Conservation (phyloP, 2,888 invertebrate species). For the Vandiemenella viatica region DNA sequence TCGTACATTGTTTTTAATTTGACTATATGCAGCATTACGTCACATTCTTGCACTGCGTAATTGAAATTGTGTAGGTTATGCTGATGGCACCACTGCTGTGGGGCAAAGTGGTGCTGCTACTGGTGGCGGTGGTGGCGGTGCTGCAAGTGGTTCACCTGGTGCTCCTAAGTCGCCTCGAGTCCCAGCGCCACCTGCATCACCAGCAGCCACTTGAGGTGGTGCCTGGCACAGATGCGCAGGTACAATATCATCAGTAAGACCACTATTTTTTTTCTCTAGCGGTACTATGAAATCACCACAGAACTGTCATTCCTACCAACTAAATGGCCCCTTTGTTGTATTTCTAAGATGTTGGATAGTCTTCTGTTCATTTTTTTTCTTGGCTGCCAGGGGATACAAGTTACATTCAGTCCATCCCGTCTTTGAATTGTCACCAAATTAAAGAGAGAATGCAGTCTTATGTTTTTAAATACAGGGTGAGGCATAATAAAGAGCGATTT, state of each 20-base stretch:
- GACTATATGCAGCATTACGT: not conserved
- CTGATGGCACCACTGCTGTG: slow-evolving; percentile 19
- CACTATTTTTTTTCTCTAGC: not conserved
- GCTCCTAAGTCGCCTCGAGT: slow-evolving; percentile 22
- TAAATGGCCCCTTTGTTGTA: too few species aligned
- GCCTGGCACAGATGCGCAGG: not conserved
- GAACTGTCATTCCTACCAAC: too few species aligned
- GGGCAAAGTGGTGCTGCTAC: slow-evolving; percentile 21
- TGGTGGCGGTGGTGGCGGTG: slow-evolving; percentile 22
- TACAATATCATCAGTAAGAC: not conserved
- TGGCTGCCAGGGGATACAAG: too few species aligned
- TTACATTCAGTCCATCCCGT: too few species aligned
- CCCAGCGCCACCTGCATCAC: slow-evolving; percentile 18
- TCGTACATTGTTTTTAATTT: not conserved
- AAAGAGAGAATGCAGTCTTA: too few species aligned
- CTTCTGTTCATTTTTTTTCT: too few species aligned
- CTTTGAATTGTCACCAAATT: too few species aligned
- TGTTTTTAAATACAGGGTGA: too few species aligned
- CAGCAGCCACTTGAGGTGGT: not conserved
- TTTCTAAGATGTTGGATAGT: too few species aligned
- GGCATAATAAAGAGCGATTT: too few species aligned
- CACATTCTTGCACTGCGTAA: not conserved
- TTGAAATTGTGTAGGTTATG: not conserved
- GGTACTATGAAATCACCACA: too few species aligned
- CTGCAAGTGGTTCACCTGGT: slow-evolving; percentile 23